Evolutionary conservation across 1,140 invertebrate genomes (phyloP).

Genomic region (Arion vulgaris): DNA sequence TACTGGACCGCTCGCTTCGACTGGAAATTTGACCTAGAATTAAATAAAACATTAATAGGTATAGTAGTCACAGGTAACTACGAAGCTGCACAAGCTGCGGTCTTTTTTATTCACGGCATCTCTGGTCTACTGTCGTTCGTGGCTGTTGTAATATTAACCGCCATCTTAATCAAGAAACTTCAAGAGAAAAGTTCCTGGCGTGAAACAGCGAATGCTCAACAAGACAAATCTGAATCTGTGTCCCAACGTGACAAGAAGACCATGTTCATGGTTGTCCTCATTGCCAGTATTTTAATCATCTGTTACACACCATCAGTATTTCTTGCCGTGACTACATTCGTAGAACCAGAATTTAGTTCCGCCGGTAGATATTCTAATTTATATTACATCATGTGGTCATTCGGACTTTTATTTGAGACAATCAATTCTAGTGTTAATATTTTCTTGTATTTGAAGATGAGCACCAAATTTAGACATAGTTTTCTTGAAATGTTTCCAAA

Average conservation of each 20-base stretch:
- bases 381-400: neutral
- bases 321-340: neutral
- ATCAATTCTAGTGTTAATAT: neutral
- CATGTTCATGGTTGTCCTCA: neutral
- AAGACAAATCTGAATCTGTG: neutral
- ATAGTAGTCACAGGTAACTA: neutral
- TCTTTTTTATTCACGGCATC: neutral
- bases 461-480: neutral
- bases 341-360: neutral
- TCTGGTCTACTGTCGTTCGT: neutral
- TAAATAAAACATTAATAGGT: neutral
- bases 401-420: neutral
- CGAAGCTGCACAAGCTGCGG: neutral
- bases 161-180: neutral
- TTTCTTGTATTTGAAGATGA: neutral
- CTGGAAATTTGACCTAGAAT: neutral
- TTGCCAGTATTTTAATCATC: neutral
- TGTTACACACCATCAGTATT: neutral
- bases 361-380: neutral
- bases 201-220: neutral
- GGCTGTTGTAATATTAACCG: neutral
- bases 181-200: neutral
- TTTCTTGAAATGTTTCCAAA: neutral
- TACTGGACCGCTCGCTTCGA: neutral
- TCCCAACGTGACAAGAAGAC: neutral